These are phyloP conservation scores for Matsumyia berberina DNA, from an alignment of 2,888 invertebrate species.

Conservation along the genomic window DNA sequence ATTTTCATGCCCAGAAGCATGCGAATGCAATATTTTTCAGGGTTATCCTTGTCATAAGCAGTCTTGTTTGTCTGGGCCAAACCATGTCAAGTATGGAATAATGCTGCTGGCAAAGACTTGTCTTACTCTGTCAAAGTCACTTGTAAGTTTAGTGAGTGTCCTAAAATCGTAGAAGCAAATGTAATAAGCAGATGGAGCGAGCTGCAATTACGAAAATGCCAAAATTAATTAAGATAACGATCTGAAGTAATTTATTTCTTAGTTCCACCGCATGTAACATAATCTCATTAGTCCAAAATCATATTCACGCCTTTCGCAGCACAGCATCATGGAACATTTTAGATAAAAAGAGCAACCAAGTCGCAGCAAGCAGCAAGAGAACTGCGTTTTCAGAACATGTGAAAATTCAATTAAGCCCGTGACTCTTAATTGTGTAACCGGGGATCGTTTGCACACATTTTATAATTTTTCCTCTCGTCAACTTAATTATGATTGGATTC, in stretches of 20 bases:
- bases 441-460: conserved; percentile 31
- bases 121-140: too few species aligned
- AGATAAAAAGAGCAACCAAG: background rate
- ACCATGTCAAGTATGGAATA: too few species aligned
- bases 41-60: too few species aligned
- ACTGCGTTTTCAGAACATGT: conserved; percentile 50
- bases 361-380: background rate
- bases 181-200: too few species aligned
- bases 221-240: background rate
- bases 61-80: too few species aligned
- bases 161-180: too few species aligned
- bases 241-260: background rate
- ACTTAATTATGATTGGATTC: conserved; percentile 61
- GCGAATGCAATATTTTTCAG: too few species aligned
- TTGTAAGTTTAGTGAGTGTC: too few species aligned
- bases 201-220: too few species aligned
- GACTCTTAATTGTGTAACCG: conserved; percentile 45
- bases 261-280: too few species aligned
- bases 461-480: conserved; percentile 30
- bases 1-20: too few species aligned
- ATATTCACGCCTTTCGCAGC: conserved; percentile 18
- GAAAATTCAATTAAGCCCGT: conserved; percentile 58
- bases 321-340: conserved; percentile 13
- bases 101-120: too few species aligned
- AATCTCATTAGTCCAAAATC: background rate